Percentiles rank a stretch among this genome's conserved stretches.
phyloP scores from a whole-genome alignment of 2,797 vertebrate species.

The Sylvilagus floridanus region DNA sequence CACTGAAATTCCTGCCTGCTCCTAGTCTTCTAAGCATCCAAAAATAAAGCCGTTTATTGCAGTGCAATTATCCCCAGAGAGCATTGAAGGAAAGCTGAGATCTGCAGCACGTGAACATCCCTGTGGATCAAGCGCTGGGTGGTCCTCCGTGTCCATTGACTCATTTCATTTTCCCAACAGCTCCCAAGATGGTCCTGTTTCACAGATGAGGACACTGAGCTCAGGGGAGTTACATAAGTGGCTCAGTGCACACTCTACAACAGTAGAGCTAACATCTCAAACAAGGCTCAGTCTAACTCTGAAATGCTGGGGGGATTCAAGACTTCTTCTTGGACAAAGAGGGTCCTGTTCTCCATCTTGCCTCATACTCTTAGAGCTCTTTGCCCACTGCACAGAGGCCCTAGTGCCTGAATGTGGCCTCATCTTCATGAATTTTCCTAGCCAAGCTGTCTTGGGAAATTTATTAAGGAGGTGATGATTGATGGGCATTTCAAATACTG shows the following conservation, averaged over 20 bases:
- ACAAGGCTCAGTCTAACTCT: not conserved
- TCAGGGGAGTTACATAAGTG: not conserved
- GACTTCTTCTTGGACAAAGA: not conserved
- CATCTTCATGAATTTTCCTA: not conserved
- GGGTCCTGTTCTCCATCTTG: accelerated
- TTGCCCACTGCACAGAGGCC: not conserved
- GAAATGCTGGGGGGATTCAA: not conserved
- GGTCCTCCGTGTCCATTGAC: not conserved
- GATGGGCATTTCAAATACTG: not conserved
- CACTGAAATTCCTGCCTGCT: not conserved
- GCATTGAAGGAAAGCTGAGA: accelerated
- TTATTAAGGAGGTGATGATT: not conserved
- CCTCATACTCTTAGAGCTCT: not conserved
- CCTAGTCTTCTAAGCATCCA: not conserved
- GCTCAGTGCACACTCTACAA: not conserved
- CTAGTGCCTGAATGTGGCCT: not conserved
- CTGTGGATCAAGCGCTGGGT: accelerated
- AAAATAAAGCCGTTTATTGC: not conserved
- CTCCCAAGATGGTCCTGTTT: not conserved
- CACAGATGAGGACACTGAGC: not conserved
- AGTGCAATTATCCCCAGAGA: not conserved
- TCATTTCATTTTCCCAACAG: not conserved
- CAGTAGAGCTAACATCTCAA: too few relatives aligned
- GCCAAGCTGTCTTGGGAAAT: not conserved
- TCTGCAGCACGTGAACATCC: not conserved